Base-by-base conservation (phyloP, 2,888 invertebrate genomes). In the Ypsolopha scabrella region DNA sequence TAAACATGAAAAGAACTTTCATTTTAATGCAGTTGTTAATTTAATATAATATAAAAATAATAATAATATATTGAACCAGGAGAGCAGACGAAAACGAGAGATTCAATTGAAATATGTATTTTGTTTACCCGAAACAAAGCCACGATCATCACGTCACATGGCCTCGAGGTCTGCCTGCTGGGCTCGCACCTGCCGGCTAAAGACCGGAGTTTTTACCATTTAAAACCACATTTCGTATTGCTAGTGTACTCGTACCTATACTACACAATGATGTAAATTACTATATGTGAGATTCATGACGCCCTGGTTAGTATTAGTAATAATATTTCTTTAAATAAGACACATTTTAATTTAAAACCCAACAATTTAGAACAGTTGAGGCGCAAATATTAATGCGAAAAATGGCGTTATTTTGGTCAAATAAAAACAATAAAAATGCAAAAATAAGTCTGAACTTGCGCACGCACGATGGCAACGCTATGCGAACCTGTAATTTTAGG, bases 131-230 rank as follows among this genome's bases (percentile, higher is more conserved):
- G 38, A 10, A 37, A 47, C 47, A 47, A 45, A 37, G 47, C 24
- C 24, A 3, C 24, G 24, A 24, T 24, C 24, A 4, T 24, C 24
- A 24, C 24, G 24, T 24, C 24, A 24, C 47, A 43, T 43, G 36
- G 14, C 11, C 9, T 47, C 11, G 36, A 9, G 47, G 35, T 14
- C 37, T 36, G 11, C 24, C 24, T 24, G 24, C 24, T 24, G 24
- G 24, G 64, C 55, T 55, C 62, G 67, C 75, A 75, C 75, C 75
- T 76, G 73, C 70, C 65, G 61, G 60, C 56, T 59, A 52, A 60
- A 60, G 57, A 63, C 61, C 59, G 55, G 58, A 58, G 63, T 72
- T 75, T 72, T 75, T 72, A 70, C 63, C 56, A 49, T 49, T 49
- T 49, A 41, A 41, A 49, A 49, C 34, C 41, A 41, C 39, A 41